Evolutionary conservation across 2,888 invertebrate genomes (phyloP).

Genomic region (Tetrapedia diversipes): DNA sequence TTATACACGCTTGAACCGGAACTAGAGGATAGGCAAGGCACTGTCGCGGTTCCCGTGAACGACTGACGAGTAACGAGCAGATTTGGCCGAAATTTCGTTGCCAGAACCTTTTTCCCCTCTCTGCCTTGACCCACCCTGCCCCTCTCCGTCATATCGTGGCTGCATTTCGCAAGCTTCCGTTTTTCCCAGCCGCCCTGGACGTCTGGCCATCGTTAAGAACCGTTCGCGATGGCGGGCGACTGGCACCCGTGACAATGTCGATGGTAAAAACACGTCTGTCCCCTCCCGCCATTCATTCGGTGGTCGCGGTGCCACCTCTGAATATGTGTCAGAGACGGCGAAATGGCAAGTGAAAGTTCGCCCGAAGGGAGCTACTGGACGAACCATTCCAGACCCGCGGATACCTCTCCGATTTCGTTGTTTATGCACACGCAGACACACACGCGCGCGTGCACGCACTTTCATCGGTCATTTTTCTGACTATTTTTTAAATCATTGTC

Average conservation of each 20-base stretch:
- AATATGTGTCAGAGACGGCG: slow-evolving; percentile 70
- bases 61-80: slow-evolving; percentile 57
- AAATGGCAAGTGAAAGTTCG: slow-evolving; percentile 76
- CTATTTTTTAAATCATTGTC: neutral
- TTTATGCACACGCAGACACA: slow-evolving; percentile 49
- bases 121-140: slow-evolving; percentile 28
- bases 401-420: slow-evolving; percentile 13
- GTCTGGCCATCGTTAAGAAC: neutral
- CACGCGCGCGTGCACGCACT: slow-evolving; percentile 62
- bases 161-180: slow-evolving; percentile 8
- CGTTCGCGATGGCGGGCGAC: neutral
- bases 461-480: slow-evolving; percentile 71
- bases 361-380: slow-evolving; percentile 36
- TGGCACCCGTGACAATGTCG: slow-evolving; percentile 29
- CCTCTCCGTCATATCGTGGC: slow-evolving; percentile 18
- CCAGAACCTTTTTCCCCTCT: slow-evolving; percentile 49
- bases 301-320: neutral
- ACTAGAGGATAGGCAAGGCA: slow-evolving; percentile 22
- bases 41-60: slow-evolving; percentile 56
- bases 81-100: slow-evolving; percentile 63
- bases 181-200: neutral
- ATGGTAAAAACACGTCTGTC: neutral
- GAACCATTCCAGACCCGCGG: neutral
- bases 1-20: slow-evolving; percentile 10
- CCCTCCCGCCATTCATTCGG: neutral